Evolutionary conservation across 1,140 invertebrate species (phyloP), one percentile per base, ranked within the genome.

Genomic region (Lethocerus indicus): DNA sequence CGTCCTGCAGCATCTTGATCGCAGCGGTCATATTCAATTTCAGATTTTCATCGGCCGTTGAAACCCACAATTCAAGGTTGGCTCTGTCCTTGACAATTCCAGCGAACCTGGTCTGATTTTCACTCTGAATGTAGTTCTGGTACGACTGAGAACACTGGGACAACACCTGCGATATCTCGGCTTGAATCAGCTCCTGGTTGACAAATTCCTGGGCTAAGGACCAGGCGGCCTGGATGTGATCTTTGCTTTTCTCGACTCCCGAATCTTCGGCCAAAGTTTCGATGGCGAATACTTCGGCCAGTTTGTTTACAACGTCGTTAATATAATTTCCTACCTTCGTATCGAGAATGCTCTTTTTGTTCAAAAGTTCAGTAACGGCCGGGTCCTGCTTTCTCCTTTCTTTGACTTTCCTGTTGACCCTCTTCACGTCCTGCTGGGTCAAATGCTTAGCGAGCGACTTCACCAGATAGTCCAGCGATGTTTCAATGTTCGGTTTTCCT

Each of bases 111-210:
- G 56, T 49, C 49, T 61, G 54, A 44, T 60, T 56, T 40, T 63
- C 61, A 18, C 20, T 47, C 26, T 56, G 53, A 4, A 69, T 47
- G 50, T 68, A 67, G 29, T 68, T 66, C 50, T 76, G 76, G 56
- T 79, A 81, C 13, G 73, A 62, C 54, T 77, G 74, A 7, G 76
- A 76, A 53, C 75, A 78, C 16, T 75, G 68, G 46, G 70, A 67
- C 52, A 83, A 71, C 3, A 81, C 76, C 52, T 82, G 77, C 14
- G 77, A 73, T 47, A 83, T 77, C 62, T 84, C 80, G 1, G 75
- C 74, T 56, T 81, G 78, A 13, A 82, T 75, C 1, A 84, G 63
- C 59, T 83, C 79, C 18, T 75, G 71, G 55, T 77, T 79, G 2
- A 83, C 73, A 1, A 75, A 73, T 58, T 83, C 76, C 51, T 78